Evolutionary conservation across 2,797 vertebrate species (phyloP).

Genomic region (Chiroxiphia lanceolata): DNA sequence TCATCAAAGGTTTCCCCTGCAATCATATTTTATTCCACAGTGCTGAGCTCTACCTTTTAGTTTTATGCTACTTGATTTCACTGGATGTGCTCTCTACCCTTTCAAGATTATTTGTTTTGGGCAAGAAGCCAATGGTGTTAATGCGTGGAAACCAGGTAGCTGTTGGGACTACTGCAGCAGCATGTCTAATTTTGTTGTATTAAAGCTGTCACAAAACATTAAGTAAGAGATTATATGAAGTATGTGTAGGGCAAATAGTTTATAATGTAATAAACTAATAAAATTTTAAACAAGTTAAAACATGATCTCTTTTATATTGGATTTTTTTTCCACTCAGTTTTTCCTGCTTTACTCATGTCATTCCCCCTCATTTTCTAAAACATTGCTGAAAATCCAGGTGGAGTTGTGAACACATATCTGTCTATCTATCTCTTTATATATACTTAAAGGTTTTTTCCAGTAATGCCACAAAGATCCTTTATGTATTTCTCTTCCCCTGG

Average conservation of each 20-base stretch:
- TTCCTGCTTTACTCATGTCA: neutral
- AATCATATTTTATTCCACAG: neutral
- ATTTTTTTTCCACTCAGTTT: neutral
- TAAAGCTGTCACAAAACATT: constrained; percentile 75
- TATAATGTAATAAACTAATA: constrained; percentile 70
- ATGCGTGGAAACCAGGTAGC: constrained; percentile 68
- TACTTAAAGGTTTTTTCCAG: neutral
- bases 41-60: constrained; percentile 3
- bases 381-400: neutral
- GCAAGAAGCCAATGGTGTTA: constrained; percentile 65
- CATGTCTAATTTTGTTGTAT: constrained; percentile 74
- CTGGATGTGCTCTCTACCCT: constrained; percentile 29
- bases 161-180: constrained; percentile 63
- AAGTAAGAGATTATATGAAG: constrained; percentile 72
- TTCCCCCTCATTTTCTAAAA: constrained; percentile 36
- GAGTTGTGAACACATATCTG: neutral
- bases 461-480: neutral
- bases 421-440: neutral
- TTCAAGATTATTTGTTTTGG: constrained; percentile 63
- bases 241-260: constrained; percentile 62
- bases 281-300: constrained; percentile 56
- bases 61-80: constrained; percentile 49
- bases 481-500: neutral
- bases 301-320: constrained; percentile 32
- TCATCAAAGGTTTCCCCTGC: neutral